These are phyloP conservation scores for Scaptomyza flava DNA, from an alignment of 2,888 invertebrate genomes.

Conservation along the genomic window DNA sequence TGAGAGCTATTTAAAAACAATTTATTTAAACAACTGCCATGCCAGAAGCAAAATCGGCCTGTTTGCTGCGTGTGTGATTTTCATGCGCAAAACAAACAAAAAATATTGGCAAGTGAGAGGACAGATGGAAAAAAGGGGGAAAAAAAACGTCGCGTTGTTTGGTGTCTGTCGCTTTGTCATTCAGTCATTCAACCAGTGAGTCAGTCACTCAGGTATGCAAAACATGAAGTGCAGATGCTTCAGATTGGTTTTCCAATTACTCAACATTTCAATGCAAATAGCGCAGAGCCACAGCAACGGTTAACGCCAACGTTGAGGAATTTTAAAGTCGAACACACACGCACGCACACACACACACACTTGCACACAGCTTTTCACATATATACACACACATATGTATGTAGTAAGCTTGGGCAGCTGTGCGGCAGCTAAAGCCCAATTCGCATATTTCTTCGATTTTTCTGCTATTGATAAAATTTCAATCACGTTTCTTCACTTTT, in stretches of 20 bases:
- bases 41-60: slow-evolving; percentile 70
- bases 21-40: slow-evolving; percentile 74
- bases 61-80: slow-evolving; percentile 49
- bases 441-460: slow-evolving; percentile 65
- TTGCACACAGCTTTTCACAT: slow-evolving; percentile 5
- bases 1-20: slow-evolving; percentile 77
- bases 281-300: slow-evolving; percentile 59
- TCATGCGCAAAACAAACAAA: slow-evolving; percentile 7
- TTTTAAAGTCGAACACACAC: slow-evolving; percentile 54
- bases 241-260: slow-evolving; percentile 80
- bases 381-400: slow-evolving; percentile 8
- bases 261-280: slow-evolving; percentile 80
- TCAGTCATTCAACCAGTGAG: not conserved
- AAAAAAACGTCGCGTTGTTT: slow-evolving; percentile 25
- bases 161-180: slow-evolving; percentile 39
- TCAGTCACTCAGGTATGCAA: slow-evolving; percentile 71
- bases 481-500: slow-evolving; percentile 73
- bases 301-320: slow-evolving; percentile 70
- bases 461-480: slow-evolving; percentile 76
- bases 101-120: not conserved
- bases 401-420: slow-evolving; percentile 39
- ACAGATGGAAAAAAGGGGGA: not conserved
- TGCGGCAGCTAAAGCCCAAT: slow-evolving; percentile 32
- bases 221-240: slow-evolving; percentile 78
- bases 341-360: not conserved